Percentiles rank a stretch among this genome's conserved stretches.
Evolutionary conservation across 2,113 vertebrate genomes (phyloP).

Genomic region (Microcebus ravelobensis): DNA sequence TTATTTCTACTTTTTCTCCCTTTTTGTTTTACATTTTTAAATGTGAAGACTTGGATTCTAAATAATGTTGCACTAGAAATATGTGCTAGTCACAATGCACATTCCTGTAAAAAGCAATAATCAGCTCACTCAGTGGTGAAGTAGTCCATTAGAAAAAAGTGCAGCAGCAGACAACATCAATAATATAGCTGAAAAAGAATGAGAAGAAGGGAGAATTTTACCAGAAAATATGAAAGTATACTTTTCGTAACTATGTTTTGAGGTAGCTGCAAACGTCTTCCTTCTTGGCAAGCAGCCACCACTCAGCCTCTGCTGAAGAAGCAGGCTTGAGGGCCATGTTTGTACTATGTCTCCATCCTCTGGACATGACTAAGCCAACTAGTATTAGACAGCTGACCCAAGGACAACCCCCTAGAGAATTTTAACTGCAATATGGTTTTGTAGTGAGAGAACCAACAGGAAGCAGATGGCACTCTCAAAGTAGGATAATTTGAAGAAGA

Average conservation of each 20-base stretch:
- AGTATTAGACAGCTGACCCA: not conserved
- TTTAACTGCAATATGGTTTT: not conserved
- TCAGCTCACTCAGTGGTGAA: not conserved
- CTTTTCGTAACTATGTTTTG: not conserved
- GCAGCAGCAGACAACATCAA: not conserved
- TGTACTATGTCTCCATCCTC: not conserved
- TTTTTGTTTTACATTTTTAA: slow-evolving; percentile 4
- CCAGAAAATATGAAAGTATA: not conserved
- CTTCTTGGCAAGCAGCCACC: not conserved
- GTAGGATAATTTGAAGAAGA: not conserved
- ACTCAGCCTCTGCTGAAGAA: not conserved
- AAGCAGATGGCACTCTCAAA: not conserved
- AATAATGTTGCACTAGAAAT: not conserved
- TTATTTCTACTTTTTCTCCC: not conserved
- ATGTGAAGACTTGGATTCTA: not conserved
- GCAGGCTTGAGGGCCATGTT: not conserved
- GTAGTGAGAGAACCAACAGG: not conserved
- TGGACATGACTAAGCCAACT: not conserved
- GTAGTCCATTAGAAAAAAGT: too few relatives aligned
- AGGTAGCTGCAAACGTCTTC: not conserved
- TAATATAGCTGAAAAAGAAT: not conserved
- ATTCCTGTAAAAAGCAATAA: not conserved
- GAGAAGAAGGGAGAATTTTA: not conserved
- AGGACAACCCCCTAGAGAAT: not conserved
- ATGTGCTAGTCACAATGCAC: not conserved